Conservation (phyloP, 2,888 invertebrate genomes). For the Scotopteryx bipunctaria region DNA sequence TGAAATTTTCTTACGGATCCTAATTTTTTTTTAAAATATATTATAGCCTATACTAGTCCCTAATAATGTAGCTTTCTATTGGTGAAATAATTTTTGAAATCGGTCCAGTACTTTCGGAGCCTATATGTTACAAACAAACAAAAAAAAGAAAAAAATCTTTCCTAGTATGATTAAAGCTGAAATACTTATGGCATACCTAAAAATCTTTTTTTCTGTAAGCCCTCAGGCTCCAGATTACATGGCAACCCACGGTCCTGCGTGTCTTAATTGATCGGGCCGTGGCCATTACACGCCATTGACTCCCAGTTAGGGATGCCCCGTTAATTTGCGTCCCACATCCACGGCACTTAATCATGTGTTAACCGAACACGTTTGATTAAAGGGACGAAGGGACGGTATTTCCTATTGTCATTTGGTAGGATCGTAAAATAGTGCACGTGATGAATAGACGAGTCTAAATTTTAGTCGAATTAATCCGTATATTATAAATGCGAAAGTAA, state of each 20-base stretch:
- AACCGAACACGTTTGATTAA: conserved; percentile 38
- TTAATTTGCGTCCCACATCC: conserved; percentile 36
- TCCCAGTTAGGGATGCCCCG: conserved; percentile 53
- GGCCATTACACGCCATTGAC: conserved; percentile 59
- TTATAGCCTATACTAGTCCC: too few species aligned
- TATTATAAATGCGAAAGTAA: too few species aligned
- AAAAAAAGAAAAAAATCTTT: too few species aligned
- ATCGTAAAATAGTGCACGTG: conserved; percentile 6
- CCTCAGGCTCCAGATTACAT: not conserved
- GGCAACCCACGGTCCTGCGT: conserved; percentile 35
- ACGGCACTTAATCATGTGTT: conserved; percentile 37
- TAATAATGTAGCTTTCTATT: too few species aligned
- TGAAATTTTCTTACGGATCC: too few species aligned
- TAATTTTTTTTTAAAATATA: too few species aligned
- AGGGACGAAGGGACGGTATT: conserved; percentile 27
- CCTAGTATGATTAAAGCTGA: too few species aligned
- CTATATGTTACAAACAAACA: too few species aligned
- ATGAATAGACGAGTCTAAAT: too few species aligned
- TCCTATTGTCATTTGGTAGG: conserved; percentile 10
- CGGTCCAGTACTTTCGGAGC: too few species aligned
- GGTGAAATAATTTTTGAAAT: too few species aligned
- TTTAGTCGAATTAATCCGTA: not conserved
- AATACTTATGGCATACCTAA: too few species aligned
- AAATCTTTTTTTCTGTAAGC: not conserved
- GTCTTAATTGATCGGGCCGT: conserved; percentile 58